phyloP scores from a whole-genome alignment of 2,113 vertebrate species.

The Scartelaos histophorus region DNA sequence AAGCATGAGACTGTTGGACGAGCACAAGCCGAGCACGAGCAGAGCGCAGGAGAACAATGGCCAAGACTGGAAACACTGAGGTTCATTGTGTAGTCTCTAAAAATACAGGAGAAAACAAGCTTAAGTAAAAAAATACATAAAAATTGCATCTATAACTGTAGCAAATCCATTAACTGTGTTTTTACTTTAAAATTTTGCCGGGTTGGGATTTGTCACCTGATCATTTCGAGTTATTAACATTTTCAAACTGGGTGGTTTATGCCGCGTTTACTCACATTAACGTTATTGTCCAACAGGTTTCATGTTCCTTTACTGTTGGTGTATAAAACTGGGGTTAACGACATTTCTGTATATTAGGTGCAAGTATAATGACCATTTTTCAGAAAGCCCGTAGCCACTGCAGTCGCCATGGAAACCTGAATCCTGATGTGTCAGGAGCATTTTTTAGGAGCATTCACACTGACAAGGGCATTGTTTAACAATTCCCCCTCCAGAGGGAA shows the following conservation, averaged over 20 bases:
- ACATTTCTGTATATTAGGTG: not conserved
- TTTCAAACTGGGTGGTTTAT: too few relatives aligned
- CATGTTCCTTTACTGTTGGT: too few relatives aligned
- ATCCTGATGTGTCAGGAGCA: constrained; percentile 42
- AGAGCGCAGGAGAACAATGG: not conserved
- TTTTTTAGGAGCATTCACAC: constrained; percentile 14
- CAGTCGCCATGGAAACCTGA: constrained; percentile 61
- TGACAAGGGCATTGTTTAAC: constrained; percentile 28
- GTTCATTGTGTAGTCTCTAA: not conserved
- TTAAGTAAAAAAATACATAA: too few relatives aligned
- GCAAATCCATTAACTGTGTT: too few relatives aligned
- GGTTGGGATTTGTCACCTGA: too few relatives aligned
- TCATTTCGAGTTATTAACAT: too few relatives aligned
- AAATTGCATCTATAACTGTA: too few relatives aligned
- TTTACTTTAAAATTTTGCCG: too few relatives aligned
- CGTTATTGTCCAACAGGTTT: too few relatives aligned
- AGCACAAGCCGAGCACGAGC: constrained; percentile 5
- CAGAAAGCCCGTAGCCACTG: constrained; percentile 35
- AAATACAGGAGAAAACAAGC: not conserved
- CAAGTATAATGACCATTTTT: not conserved
- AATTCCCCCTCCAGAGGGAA: not conserved
- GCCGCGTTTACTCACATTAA: too few relatives aligned
- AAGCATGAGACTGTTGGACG: not conserved
- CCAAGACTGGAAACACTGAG: not conserved
- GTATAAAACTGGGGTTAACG: too few relatives aligned